Conservation (phyloP, 2,888 invertebrate genomes). For the Luperina nickerlii region DNA sequence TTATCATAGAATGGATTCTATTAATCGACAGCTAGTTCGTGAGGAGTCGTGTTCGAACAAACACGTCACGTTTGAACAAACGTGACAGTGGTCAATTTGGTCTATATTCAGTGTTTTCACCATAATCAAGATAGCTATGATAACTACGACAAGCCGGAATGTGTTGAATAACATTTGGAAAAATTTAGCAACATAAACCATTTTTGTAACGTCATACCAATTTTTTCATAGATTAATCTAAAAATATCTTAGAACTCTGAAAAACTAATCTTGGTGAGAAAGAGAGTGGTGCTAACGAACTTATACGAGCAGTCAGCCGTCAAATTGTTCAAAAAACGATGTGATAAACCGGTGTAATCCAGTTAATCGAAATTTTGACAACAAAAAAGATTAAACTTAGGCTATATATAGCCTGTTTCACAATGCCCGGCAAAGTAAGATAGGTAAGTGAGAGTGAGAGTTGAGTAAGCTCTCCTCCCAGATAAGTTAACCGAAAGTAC, state of each 20-base stretch:
- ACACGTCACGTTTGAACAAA: constrained; percentile 14
- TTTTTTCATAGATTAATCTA: neutral
- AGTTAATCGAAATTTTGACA: neutral
- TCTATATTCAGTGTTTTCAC: constrained; percentile 1
- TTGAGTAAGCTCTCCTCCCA: too few relatives aligned
- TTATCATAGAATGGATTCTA: constrained; percentile 30
- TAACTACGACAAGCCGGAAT: neutral
- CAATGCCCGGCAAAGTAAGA: neutral
- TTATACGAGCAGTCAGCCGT: too few relatives aligned
- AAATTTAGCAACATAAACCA: neutral
- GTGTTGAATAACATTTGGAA: neutral
- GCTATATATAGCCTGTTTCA: neutral
- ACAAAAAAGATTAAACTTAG: neutral
- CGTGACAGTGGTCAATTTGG: constrained; percentile 10
- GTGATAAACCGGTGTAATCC: too few relatives aligned
- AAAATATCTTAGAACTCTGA: neutral
- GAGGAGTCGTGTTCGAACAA: neutral
- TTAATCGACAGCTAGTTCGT: constrained; percentile 25
- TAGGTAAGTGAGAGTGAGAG: neutral
- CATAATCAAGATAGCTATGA: neutral
- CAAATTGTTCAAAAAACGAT: too few relatives aligned
- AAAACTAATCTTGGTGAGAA: neutral
- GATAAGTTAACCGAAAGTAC: neutral
- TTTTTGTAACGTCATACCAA: neutral
- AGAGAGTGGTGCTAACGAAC: neutral